Evolutionary conservation across 2,113 vertebrate genomes (phyloP), one percentile per base, ranked within the genome.

Genomic region (Clarias batrachus): DNA sequence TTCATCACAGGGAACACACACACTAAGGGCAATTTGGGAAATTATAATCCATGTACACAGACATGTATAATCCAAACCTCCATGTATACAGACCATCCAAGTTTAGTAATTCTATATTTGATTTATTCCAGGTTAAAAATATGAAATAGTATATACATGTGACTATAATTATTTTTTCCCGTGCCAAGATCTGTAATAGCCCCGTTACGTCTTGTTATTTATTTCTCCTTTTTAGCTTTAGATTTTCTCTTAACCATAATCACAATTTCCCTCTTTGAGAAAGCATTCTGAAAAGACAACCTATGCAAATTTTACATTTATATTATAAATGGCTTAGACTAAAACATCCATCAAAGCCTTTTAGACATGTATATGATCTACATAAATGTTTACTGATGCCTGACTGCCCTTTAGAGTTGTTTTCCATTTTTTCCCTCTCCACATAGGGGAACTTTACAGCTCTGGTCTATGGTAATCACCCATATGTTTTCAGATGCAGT

Each of bases 401-500:
- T 41, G 60, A 21, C 78, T 12, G 3, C 56, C 41, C 74, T 77
- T 77, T 54, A 74, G 1, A 76, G 23, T 52, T 19, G 19, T 78
- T 79, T 30, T 79, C 21, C 0, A 1, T 79, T 59, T 59, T 33
- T 59, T 30, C 41, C 4, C 41, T 5, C 23, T 59, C 54, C 21
- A 12, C 59, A 52, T 57, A 56, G 76, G 14, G 54, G 57, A 59
- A 57, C 5, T 0, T 27, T 78, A 27, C 76, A 60, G 78, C 30
- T 33, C 57, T 60, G 12, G 27, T 33, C 27, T 23, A 13, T 80
- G 76, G 3, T 57, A 78, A 33, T 59, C 27, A 13, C 10, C 10
- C 56, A 37, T 80, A 80, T 80, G 78, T 57, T 60, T 19, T 19
- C 10, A 60, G 3, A 60, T 80, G 59, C 77, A 60, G 78, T 80